Evolutionary conservation across 2,113 vertebrate genomes (phyloP).

Genomic region (Sminthopsis crassicaudata): DNA sequence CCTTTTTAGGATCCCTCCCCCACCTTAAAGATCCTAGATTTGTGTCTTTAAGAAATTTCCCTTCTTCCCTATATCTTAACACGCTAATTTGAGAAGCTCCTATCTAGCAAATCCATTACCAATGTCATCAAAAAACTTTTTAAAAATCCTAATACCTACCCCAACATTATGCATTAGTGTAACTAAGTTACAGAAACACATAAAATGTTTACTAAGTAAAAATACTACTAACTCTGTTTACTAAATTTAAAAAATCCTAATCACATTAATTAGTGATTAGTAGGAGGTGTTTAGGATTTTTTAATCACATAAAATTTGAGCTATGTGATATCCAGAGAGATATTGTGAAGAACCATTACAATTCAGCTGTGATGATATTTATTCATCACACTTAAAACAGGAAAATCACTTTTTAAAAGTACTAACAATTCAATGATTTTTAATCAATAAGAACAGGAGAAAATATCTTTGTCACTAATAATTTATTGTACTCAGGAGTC

Average conservation of each 20-base stretch:
- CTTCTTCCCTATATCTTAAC: neutral
- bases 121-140: accelerated
- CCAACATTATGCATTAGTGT: neutral
- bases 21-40: too few species aligned
- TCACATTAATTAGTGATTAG: too few species aligned
- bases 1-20: too few species aligned
- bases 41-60: neutral
- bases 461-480: too few species aligned
- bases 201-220: neutral
- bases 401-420: neutral
- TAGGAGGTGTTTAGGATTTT: too few species aligned
- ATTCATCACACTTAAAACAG: conserved; percentile 5
- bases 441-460: too few species aligned
- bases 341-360: neutral
- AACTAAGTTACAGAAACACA: neutral
- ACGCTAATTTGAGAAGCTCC: accelerated
- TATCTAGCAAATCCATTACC: neutral
- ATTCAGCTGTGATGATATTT: neutral
- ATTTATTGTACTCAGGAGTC: too few species aligned
- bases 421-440: neutral
- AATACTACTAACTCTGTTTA: too few species aligned
- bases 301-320: too few species aligned
- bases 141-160: neutral
- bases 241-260: neutral
- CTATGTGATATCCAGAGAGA: neutral